Evolutionary conservation across 2,888 invertebrate genomes (phyloP).

Genomic region (Scaptomyza tumidula): DNA sequence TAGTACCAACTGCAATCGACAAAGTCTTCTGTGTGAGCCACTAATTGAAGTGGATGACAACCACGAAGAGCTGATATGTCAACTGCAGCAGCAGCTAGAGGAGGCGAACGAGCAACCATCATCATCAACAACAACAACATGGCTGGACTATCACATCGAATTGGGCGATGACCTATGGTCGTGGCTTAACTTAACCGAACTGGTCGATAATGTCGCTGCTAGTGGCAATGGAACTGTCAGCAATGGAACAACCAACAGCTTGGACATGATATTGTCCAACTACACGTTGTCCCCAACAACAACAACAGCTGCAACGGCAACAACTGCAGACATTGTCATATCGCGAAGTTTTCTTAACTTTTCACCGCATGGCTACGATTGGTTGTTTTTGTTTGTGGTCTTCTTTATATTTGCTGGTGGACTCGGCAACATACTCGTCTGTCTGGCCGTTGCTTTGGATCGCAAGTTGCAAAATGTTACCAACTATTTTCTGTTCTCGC

Average conservation of each 20-base stretch:
- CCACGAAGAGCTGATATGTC: conserved; percentile 42
- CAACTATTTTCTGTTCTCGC: conserved; percentile 96
- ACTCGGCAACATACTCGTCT: conserved; percentile 96
- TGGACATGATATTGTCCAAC: conserved; percentile 72
- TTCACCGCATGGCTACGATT: conserved; percentile 86
- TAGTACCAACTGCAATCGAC: conserved; percentile 44
- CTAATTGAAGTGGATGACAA: neutral
- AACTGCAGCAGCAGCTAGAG: conserved; percentile 33
- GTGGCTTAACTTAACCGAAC: conserved; percentile 61
- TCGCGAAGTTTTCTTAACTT: conserved; percentile 61
- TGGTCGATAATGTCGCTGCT: conserved; percentile 39
- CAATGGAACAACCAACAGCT: conserved; percentile 41
- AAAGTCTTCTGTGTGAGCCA: conserved; percentile 48
- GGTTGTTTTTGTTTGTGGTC: conserved; percentile 93
- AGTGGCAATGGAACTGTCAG: conserved; percentile 28
- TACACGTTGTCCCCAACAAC: conserved; percentile 46
- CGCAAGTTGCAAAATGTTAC: conserved; percentile 96
- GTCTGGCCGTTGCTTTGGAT: conserved; percentile 96
- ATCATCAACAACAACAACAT: conserved; percentile 18
- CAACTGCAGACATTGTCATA: conserved; percentile 33
- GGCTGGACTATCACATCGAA: conserved; percentile 62
- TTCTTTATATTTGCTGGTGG: conserved; percentile 95
- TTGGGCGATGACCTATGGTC: conserved; percentile 61
- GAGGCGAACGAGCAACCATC: neutral
- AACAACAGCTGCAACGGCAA: conserved; percentile 25